These are phyloP conservation scores for Gouania willdenowi DNA, from an alignment of 2,797 vertebrate species.

Conservation along the genomic window DNA sequence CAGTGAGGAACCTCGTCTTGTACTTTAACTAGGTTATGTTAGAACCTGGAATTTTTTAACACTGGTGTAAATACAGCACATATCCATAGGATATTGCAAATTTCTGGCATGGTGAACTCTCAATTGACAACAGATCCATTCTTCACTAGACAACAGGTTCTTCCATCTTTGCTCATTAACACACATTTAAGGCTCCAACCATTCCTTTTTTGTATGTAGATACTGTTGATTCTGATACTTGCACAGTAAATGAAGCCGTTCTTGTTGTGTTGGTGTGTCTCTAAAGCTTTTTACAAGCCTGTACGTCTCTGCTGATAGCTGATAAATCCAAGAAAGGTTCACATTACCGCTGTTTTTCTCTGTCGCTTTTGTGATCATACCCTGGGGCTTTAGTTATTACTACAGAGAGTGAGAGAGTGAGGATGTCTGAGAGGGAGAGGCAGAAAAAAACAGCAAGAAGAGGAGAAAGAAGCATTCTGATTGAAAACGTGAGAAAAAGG, in stretches of 20 bases:
- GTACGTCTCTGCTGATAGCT: constrained; percentile 55
- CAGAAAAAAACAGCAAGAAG: constrained; percentile 21
- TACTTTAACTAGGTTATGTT: too few species aligned
- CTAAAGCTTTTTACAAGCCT: constrained; percentile 25
- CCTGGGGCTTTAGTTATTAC: constrained; percentile 37
- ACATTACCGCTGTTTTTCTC: constrained; percentile 26
- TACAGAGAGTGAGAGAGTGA: background rate
- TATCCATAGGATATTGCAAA: too few species aligned
- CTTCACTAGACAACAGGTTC: too few species aligned
- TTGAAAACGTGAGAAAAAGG: constrained; percentile 34
- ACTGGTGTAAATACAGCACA: too few species aligned
- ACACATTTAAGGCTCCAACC: constrained; percentile 4
- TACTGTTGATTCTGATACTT: constrained; percentile 37
- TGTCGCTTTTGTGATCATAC: constrained; percentile 32
- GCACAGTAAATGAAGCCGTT: constrained; percentile 6
- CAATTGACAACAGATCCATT: too few species aligned
- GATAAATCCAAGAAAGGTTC: constrained; percentile 62
- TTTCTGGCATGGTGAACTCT: too few species aligned
- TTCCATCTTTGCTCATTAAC: too few species aligned
- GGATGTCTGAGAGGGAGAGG: constrained; percentile 4
- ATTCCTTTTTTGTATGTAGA: constrained; percentile 30
- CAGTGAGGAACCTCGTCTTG: too few species aligned
- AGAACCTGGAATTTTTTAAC: too few species aligned
- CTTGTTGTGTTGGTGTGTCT: constrained; percentile 24
- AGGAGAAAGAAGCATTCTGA: constrained; percentile 32